phyloP scores from a whole-genome alignment of 2,888 invertebrate genomes.

The Linnaemya vulpina region DNA sequence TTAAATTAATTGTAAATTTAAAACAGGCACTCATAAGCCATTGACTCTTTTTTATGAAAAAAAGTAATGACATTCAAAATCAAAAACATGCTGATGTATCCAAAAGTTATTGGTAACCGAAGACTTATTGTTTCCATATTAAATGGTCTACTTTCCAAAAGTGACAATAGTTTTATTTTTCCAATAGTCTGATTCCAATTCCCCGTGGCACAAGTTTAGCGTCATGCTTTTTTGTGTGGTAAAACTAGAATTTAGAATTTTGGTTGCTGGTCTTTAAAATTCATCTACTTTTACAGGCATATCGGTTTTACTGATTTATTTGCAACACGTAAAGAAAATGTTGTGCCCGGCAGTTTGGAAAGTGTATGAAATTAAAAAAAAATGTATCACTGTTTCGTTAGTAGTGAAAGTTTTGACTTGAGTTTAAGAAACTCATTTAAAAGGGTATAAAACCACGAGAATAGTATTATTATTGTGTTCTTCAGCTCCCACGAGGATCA shows the following conservation, averaged over 20 bases:
- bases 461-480: no score
- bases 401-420: no score
- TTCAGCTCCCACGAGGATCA: no score
- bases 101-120: neutral
- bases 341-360: no score
- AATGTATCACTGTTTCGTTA: no score
- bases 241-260: slow-evolving; percentile 55
- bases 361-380: no score
- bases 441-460: no score
- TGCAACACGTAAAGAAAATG: neutral
- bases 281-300: neutral
- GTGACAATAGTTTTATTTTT: neutral
- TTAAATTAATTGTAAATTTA: no score
- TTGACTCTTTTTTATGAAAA: neutral
- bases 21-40: no score
- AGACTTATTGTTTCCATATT: slow-evolving; percentile 19
- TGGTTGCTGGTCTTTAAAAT: neutral
- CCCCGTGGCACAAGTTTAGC: slow-evolving; percentile 29
- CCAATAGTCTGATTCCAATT: slow-evolving; percentile 7
- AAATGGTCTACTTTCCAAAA: slow-evolving; percentile 19
- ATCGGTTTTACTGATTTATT: neutral
- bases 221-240: slow-evolving; percentile 60
- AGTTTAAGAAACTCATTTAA: no score
- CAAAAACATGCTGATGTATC: neutral
- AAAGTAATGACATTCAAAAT: neutral